Base-by-base conservation (phyloP, 2,888 invertebrate species). In the Lasioglossum malachurum region DNA sequence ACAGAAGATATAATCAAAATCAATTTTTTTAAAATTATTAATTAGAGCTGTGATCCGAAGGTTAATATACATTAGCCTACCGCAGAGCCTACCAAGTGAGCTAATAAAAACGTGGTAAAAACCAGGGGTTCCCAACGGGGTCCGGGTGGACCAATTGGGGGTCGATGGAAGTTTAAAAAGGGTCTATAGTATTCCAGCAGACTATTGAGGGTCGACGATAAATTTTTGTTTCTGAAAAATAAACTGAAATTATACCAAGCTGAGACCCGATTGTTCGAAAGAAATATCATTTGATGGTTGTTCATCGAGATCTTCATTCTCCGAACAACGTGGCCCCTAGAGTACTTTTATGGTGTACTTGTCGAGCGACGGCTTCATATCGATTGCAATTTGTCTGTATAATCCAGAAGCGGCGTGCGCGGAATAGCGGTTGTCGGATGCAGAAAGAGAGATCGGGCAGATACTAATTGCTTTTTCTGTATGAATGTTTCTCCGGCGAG, bases 381-480 rank as follows among this genome's bases (percentile, higher is more conserved):
- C 49, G 86, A 86, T 81, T 67, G 44, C 64, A 75, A 85, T 81
- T 86, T 72, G 75, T 78, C 71, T 53, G 71, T 80, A 53, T 80
- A 78, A 84, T 75, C 27, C 31, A 53, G 16, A 27, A 23, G 46
- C 69, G 27, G 46, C 75, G 74, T 16, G 35, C 64, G 4, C 75
- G 41, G 53, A 76, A 27, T 35, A 64, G 60, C 44, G 23, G 76
- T 78, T 82, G 87, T 86, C 87, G 76, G 76, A 64, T 49, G 74
- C 87, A 87, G 53, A 86, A 82, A 87, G 87, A 69, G 78, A 76
- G 76, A 82, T 78, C 76, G 53, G 82, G 44, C 60, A 46, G 77
- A 82, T 67, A 86, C 73, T 87, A 87, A 86, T 87, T 87, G 82
- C 78, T 82, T 87, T 79, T 78, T 75, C 78, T 41, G 73, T 74